Base-by-base conservation (phyloP, 1,140 invertebrate genomes). In the Drosophila auraria region DNA sequence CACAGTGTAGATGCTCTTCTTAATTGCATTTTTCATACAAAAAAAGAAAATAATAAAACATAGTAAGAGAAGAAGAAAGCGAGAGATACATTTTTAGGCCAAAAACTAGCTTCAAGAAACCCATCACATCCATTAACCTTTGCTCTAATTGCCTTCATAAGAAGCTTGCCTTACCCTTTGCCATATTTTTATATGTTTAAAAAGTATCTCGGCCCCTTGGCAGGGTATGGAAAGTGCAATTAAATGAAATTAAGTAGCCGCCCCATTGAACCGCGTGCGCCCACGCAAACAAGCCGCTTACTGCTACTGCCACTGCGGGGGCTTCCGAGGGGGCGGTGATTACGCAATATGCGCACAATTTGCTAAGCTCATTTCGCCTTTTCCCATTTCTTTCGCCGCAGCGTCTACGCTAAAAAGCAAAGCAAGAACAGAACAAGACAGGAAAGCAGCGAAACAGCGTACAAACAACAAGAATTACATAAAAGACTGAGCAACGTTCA, bases 401-500 rank as follows among this genome's bases (percentile, higher is more conserved):
- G 82, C 70, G 79, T 76, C 71, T 49, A 81, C 56, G 65, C 64
- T 75, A 74, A 56, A 74, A 56, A 56, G 53, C 50, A 23, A 72
- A 72, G 36, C 57, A 60, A 12, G 23, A 30, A 51, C 54, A 47
- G 58, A 38, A 81, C 53, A 82, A 78, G 57, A 68, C 58, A 53
- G 63, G 72, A 62, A 47, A 56, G 75, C 60, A 38, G 40, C 58
- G 61, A 74, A 61, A 64, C 49, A 81, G 81, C 75, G 81, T 83
- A 75, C 76, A 84, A 82, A 84, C 63, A 70, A 72, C 59, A 73
- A 73, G 42, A 69, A 78, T 68, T 79, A 71, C 73, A 78, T 81
- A 84, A 87, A 86, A 87, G 83, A 87, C 83, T 87, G 83, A 87
- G 82, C 83, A 87, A 82, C 77, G 72, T 77, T 66, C 73, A 77